Base-by-base conservation (phyloP, 2,113 vertebrate species). In the Panthera tigris region DNA sequence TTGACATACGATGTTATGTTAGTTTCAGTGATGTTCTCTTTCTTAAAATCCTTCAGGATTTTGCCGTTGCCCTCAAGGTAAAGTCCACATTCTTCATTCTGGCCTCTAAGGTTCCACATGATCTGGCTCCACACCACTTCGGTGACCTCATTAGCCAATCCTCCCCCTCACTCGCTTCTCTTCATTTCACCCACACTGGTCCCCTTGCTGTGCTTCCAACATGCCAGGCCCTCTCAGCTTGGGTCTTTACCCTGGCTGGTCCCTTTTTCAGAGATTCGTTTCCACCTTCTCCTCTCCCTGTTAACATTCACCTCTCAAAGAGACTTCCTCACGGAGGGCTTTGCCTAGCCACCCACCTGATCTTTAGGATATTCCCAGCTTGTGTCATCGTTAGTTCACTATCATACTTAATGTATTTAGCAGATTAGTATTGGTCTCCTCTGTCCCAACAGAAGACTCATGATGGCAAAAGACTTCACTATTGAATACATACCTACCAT, bases 21-120 rank as follows among this genome's bases (percentile, higher is more conserved):
- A 45, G 41, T 78, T 78, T 48, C 7, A 27, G 27, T 48, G 2
- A 15, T 78, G 27, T 78, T 78, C 41, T 76, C 14, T 18, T 89
- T 95, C 73, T 95, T 69, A 81, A 92, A 96, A 78, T 95, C 48
- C 33, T 91, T 94, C 68, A 93, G 90, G 82, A 61, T 18, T 61
- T 82, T 25, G 94, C 31, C 16, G 14, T 90, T 95, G 13, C 52
- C 88, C 79, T 95, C 82, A 73, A 93, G 86, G 86, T 89, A 96
- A 97, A 97, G 92, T 95, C 36, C 55, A 80, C 41, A 93, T 95
- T 97, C 81, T 94, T 97, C 55, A 21, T 74, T 25, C 73, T 85
- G 73, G 89, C 63, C 91, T 93, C 73, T 71, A 55, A 71, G 41
- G 4, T 93, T 89, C 52, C 94, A 86, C 0, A 0, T 96, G 97